Base-by-base conservation (phyloP, 2,888 invertebrate species). In the Amphipyra berbera region DNA sequence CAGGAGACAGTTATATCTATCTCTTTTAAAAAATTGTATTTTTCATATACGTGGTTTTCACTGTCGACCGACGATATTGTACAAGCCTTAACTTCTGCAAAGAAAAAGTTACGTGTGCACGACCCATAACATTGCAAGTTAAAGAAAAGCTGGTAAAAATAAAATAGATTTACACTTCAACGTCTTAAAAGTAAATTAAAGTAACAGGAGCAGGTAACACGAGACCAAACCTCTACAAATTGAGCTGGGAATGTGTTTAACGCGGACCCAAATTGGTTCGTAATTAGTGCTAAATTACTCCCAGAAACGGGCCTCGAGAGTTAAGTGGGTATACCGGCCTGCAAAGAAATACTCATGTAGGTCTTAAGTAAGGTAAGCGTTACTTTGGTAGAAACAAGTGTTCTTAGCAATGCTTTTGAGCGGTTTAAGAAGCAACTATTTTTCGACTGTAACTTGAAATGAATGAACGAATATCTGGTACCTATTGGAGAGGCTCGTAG, bases 211-310 rank as follows among this genome's bases (percentile, higher is more conserved):
- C 40, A 58, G 27, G 72, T 65, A 69, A 70, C 64, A 54, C 40
- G 57, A 67, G 57, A 59, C 47, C 47, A 49, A 64, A 52, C 57
- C 54, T 54, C 56, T 21, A 54, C 61, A 79, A 82, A 83, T 78
- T 79, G 50, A 62, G 55, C 53, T 67, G 74, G 61, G 64, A 79
- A 79, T 69, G 68, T 78, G 59, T 68, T 78, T 78, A 79, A 69
- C 77, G 68, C 56, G 67, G 52, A 41, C 68, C 64, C 62, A 72
- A 84, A 81, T 78, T 79, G 72, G 74, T 73, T 63, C 47, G 73
- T 78, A 81, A 82, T 84, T 78, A 81, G 73, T 65, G 61, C 52
- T 67, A 72, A 80, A 82, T 82, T 81, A 79, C 73, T 38, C 50
- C 45, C 44, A 62, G 74, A 68, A 76, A 70, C 57, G 57, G 50